These are phyloP conservation scores for Dipus sagitta DNA, from an alignment of 2,797 vertebrate species.

Conservation along the genomic window DNA sequence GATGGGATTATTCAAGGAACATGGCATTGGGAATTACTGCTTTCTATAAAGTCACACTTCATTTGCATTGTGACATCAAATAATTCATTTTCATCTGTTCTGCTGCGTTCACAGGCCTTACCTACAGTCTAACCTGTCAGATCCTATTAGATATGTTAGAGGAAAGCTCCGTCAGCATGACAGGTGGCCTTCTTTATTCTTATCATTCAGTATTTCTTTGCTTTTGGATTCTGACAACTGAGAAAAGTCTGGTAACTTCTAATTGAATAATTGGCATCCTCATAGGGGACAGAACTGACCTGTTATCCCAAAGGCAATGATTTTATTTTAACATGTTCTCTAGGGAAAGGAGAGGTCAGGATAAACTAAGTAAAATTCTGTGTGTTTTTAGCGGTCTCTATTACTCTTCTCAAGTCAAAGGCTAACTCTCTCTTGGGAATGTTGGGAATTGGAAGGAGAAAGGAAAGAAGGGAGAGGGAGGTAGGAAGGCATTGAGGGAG, in stretches of 20 bases:
- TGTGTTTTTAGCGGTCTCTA: conserved; percentile 29
- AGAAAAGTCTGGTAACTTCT: conserved; percentile 73
- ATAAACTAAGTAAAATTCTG: neutral
- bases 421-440: conserved; percentile 62
- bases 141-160: conserved; percentile 77
- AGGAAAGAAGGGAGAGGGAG: neutral
- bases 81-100: conserved; percentile 75
- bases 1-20: conserved; percentile 1
- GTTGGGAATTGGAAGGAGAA: neutral
- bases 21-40: conserved; percentile 62
- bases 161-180: conserved; percentile 80
- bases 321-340: conserved; percentile 30
- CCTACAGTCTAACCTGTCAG: conserved; percentile 82
- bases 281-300: conserved; percentile 39
- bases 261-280: conserved; percentile 35
- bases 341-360: neutral
- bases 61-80: conserved; percentile 75
- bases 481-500: too few relatives aligned
- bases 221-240: conserved; percentile 64
- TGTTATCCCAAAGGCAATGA: neutral
- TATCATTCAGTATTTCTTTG: neutral
- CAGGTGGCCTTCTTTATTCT: conserved; percentile 72
- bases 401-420: conserved; percentile 51
- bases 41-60: conserved; percentile 65
- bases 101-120: conserved; percentile 73